A percentile compares a stretch with the other conserved stretches of the same genome.
Conservation (phyloP, 2,888 invertebrate genomes). For the Linnaemya tessellans region DNA sequence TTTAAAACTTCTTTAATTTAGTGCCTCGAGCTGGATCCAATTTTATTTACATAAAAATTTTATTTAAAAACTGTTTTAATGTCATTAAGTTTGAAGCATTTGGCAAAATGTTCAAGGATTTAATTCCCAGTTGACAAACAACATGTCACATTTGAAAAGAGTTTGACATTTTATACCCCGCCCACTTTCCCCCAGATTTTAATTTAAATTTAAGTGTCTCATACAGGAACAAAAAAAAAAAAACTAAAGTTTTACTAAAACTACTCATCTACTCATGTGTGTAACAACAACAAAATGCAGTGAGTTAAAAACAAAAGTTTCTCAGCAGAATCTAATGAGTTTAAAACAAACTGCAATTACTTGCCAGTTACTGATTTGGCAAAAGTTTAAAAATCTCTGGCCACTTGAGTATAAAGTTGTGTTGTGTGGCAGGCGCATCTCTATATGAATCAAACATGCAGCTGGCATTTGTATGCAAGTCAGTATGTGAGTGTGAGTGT, state of each 20-base stretch:
- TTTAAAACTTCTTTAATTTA: no score
- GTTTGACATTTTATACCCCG: slow-evolving; percentile 3
- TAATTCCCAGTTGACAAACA: slow-evolving; percentile 29
- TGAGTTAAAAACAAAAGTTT: not conserved
- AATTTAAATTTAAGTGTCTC: slow-evolving; percentile 28
- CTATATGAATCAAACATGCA: not conserved
- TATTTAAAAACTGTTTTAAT: not conserved
- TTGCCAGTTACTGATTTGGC: slow-evolving; percentile 6
- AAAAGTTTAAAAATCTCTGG: slow-evolving; percentile 38
- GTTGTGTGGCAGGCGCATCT: slow-evolving; percentile 11
- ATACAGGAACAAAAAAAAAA: not conserved
- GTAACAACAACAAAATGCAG: not conserved
- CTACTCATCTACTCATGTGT: slow-evolving; percentile 8
- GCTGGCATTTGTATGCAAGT: not conserved
- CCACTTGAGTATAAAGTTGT: slow-evolving; percentile 17
- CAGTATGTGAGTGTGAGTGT: not conserved
- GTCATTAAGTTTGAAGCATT: slow-evolving; percentile 9
- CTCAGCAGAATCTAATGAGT: not conserved
- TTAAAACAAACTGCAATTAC: slow-evolving; percentile 23
- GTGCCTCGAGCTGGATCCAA: not conserved
- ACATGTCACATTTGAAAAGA: slow-evolving; percentile 23
- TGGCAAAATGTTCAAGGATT: not conserved
- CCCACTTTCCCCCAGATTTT: not conserved
- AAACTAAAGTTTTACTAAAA: not conserved
- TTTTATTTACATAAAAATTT: not conserved